Conservation (phyloP, 2,797 vertebrate species). For the Distichodus sexfasciatus region DNA sequence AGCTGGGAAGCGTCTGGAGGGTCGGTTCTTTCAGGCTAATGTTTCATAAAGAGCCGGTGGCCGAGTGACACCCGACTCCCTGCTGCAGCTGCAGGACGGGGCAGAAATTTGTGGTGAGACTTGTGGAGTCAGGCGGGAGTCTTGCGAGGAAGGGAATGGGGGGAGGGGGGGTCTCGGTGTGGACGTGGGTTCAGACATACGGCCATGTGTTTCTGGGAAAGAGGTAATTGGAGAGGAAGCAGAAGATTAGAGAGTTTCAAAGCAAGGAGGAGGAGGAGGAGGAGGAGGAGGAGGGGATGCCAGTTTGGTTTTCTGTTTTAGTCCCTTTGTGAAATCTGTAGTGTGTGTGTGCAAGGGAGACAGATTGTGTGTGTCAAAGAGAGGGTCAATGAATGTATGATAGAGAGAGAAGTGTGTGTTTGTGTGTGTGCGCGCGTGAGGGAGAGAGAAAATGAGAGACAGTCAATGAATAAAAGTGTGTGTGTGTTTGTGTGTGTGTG, state of each 20-base stretch:
- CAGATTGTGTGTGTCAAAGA: not conserved
- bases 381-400: not conserved
- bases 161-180: conserved; percentile 10
- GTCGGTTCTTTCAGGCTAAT: conserved; percentile 35
- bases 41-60: conserved; percentile 45
- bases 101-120: conserved; percentile 11
- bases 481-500: no score
- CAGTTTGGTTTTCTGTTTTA: not conserved
- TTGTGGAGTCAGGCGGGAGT: conserved; percentile 27
- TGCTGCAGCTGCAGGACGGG: conserved; percentile 17
- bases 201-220: conserved; percentile 30
- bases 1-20: conserved; percentile 38
- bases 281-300: not conserved
- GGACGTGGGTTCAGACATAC: conserved; percentile 18
- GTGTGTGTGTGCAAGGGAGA: not conserved
- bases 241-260: conserved; percentile 27
- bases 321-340: not conserved
- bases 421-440: not conserved
- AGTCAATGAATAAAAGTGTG: no score
- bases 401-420: not conserved
- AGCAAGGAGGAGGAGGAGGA: not conserved
- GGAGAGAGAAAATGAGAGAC: not conserved
- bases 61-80: conserved; percentile 10
- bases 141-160: not conserved
- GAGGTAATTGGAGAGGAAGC: conserved; percentile 34